Base-by-base conservation (phyloP, 2,113 vertebrate genomes). In the Hippocampus mohnikei region DNA sequence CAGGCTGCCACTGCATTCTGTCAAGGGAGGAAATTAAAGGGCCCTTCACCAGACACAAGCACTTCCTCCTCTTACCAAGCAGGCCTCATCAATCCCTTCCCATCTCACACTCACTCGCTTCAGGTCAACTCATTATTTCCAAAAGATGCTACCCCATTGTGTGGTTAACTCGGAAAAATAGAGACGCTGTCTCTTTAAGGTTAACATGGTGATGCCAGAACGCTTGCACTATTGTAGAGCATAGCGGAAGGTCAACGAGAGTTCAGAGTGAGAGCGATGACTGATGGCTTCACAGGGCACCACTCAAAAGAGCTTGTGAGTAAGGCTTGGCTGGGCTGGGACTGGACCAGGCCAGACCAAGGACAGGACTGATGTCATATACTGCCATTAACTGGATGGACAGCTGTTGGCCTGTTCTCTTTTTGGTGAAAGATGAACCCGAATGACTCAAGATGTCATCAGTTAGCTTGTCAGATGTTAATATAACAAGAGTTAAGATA, bases 251-350 rank as follows among this genome's bases (percentile, higher is more conserved):
- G 95, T 96, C 94, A 93, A 77, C 71, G 70, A 85, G 92, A 96
- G 95, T 96, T 97, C 95, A 96, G 91, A 87, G 89, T 27, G 64
- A 79, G 75, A 89, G 77, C 50, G 82, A 93, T 96, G 93, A 95
- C 85, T 92, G 91, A 94, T 95, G 90, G 79, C 72, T 87, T 89
- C 84, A 70, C 75, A 75, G 93, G 93, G 91, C 89, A 92, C 89
- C 88, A 87, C 84, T 89, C 88, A 74, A 78, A 29, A 83, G 89
- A 93, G 90, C 85, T 44, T 12, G n/a, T 65, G 62, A 65, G 62
- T 44, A 44, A 91, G 90, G 92, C 91, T 76, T 69, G 53, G 64
- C 91, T 92, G 62, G 74, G 90, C 91, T 92, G 63, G 73, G 70
- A 75, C 59, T 12, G 13, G 27, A 75, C 60, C 70, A 71, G 61